A percentile compares a stretch with the other conserved stretches of the same genome.
These are phyloP conservation scores for Tetragonula carbonaria DNA, from an alignment of 2,888 invertebrate species.

Conservation along the genomic window DNA sequence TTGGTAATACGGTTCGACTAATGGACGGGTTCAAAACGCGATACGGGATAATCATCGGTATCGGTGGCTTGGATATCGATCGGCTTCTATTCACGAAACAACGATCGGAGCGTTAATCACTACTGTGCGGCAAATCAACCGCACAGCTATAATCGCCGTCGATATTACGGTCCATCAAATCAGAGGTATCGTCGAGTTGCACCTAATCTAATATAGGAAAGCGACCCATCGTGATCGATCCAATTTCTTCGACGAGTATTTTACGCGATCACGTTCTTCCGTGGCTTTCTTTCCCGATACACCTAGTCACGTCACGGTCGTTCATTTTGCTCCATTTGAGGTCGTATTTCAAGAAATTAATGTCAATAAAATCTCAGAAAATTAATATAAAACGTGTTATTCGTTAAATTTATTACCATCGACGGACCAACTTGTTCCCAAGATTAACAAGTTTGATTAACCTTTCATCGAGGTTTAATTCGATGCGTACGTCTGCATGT, in stretches of 20 bases:
- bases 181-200: conserved; percentile 38
- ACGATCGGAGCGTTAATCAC: conserved; percentile 62
- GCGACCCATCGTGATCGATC: conserved; percentile 1
- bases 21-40: conserved; percentile 55
- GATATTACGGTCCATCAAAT: conserved; percentile 36
- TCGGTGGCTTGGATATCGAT: conserved; percentile 64
- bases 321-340: background rate
- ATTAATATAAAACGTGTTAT: background rate
- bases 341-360: background rate
- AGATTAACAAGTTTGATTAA: background rate
- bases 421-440: background rate
- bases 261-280: conserved; percentile 15
- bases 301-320: too few relatives aligned
- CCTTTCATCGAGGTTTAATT: background rate
- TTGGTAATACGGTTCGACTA: conserved; percentile 23
- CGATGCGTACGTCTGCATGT: background rate
- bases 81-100: conserved; percentile 67
- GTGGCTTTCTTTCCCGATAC: background rate
- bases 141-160: conserved; percentile 59
- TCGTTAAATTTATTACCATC: too few relatives aligned
- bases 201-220: conserved; percentile 27
- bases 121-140: conserved; percentile 48
- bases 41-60: conserved; percentile 71
- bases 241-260: conserved; percentile 13
- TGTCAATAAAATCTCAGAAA: background rate